Evolutionary conservation across 2,113 vertebrate genomes (phyloP), one percentile per base, ranked within the genome.

Genomic region (Tragelaphus strepsiceros): DNA sequence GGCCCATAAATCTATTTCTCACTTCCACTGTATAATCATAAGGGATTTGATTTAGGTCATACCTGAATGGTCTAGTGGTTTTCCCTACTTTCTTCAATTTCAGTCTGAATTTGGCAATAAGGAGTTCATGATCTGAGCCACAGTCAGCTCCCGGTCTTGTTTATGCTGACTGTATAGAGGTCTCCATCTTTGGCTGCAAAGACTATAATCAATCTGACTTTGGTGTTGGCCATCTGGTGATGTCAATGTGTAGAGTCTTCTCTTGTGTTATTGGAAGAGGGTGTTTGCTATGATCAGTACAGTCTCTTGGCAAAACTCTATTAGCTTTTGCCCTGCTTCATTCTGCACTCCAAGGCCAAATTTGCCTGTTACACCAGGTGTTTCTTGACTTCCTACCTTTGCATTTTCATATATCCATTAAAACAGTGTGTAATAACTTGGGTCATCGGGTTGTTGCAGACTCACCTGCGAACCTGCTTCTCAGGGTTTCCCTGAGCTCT

Each of bases 141-240:
- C 17, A 71, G 64, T 71, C 64, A 35, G n/a, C 64, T 35, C 64
- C 64, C 1, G 4, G n/a, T 71, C 17, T 35, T 71, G 2, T 35
- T 71, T 71, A 35, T 71, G 17, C 9, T 71, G n/a, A 71, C n/a
- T 35, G 17, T 35, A 2, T 71, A 71, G 64, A 71, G n/a, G n/a
- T 71, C 19, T 71, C 17, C 64, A 71, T 35, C 64, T 71, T 21
- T 71, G 19, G n/a, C 64, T 71, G n/a, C n/a, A 71, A 71, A 71
- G 17, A 71, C 21, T 71, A 71, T 21, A 35, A 22, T 71, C n/a
- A 35, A 22, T 6, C n/a, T 71, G 17, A 1, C 22, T 71, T 71
- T 0, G 0, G n/a, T 71, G n/a, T 71, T 35, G n/a, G 10, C n/a
- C 19, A 71, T 35, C n/a, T 21, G 5, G 64, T 22, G 2, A 35